Conservation (phyloP, 1,140 invertebrate species). For the Lordiphosa mommai region DNA sequence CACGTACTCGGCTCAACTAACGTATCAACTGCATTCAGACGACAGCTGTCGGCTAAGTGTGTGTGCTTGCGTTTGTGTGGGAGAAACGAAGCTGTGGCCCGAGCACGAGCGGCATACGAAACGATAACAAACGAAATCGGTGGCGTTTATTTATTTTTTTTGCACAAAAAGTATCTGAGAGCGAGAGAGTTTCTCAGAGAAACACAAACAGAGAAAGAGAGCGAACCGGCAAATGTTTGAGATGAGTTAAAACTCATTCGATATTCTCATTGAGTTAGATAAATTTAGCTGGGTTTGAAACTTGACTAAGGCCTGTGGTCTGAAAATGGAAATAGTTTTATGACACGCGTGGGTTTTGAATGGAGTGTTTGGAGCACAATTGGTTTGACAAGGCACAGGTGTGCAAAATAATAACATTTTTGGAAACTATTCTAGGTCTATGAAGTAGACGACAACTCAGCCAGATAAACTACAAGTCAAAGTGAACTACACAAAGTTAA, state of each 20-base stretch:
- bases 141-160: slow-evolving; percentile 25
- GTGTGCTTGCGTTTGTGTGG: not conserved
- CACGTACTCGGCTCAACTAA: slow-evolving; percentile 53
- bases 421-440: slow-evolving; percentile 4
- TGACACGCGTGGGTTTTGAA: slow-evolving; percentile 25
- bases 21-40: slow-evolving; percentile 22
- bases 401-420: slow-evolving; percentile 24
- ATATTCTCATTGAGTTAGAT: slow-evolving; percentile 67
- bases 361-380: slow-evolving; percentile 2
- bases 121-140: slow-evolving; percentile 10
- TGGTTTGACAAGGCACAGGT: slow-evolving; percentile 38
- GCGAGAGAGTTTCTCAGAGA: not conserved
- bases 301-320: slow-evolving; percentile 24
- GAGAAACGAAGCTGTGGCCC: not conserved
- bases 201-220: not conserved
- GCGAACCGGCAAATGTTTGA: slow-evolving; percentile 4
- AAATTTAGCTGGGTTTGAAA: slow-evolving; percentile 29
- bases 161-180: slow-evolving; percentile 48
- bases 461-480: too few species aligned
- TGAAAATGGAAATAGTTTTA: slow-evolving; percentile 10
- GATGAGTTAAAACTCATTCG: slow-evolving; percentile 39
- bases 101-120: slow-evolving; percentile 8
- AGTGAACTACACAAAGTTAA: too few species aligned
- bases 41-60: slow-evolving; percentile 8
- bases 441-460: slow-evolving; percentile 16